Evolutionary conservation across 2,888 invertebrate species (phyloP).

Genomic region (Calameuta pallipes): DNA sequence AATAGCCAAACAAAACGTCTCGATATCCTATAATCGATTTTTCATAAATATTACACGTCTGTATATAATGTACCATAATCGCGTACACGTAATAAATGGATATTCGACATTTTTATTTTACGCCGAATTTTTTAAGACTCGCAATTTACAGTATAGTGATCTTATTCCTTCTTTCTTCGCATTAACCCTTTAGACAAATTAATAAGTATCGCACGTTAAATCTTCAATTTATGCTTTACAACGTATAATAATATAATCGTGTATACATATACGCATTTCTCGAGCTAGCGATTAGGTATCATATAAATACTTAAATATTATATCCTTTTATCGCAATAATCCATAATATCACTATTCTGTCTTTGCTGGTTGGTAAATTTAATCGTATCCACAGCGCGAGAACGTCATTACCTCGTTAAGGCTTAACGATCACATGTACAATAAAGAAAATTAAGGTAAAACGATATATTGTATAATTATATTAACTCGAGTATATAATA

Average conservation of each 20-base stretch:
- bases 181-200: too few species aligned
- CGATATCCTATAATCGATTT: too few species aligned
- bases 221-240: not conserved
- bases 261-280: not conserved
- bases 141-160: too few species aligned
- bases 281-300: not conserved
- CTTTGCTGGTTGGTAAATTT: constrained; percentile 5
- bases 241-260: not conserved
- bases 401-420: not conserved
- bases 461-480: not conserved
- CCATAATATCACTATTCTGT: constrained; percentile 8
- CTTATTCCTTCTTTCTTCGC: too few species aligned
- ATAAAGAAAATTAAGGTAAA: not conserved
- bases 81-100: too few species aligned
- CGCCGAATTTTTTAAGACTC: too few species aligned
- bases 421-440: not conserved
- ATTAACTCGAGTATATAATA: not conserved
- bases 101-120: too few species aligned
- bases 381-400: not conserved
- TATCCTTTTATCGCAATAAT: constrained; percentile 17
- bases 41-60: too few species aligned
- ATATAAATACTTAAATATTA: constrained; percentile 38
- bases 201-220: not conserved
- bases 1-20: too few species aligned
- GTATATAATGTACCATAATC: too few species aligned